Base-by-base conservation (phyloP, 2,888 invertebrate genomes). In the Caenorhabditis angaria region DNA sequence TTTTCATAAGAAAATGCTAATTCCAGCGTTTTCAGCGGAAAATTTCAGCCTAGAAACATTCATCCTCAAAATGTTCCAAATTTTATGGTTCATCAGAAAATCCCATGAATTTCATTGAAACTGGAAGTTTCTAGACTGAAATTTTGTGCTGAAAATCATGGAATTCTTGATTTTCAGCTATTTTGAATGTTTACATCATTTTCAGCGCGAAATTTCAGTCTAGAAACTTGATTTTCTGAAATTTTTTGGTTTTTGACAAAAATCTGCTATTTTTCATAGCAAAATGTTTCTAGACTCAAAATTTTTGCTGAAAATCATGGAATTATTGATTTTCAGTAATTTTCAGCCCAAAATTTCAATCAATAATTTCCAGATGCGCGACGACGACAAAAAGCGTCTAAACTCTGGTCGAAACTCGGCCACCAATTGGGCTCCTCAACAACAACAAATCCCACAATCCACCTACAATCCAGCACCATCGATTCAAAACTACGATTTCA, bases 321-420 rank as follows among this genome's bases (percentile, higher is more conserved):
- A n/a, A n/a, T n/a, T n/a, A n/a, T n/a, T n/a, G n/a, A n/a, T n/a
- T n/a, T n/a, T 22, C 20, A 51, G 18, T 10, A 24, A n/a, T 54
- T 5, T 10, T 3, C 56, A 25, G n/a, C 29, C 32, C 35, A 25
- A 63, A 20, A 12, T 14, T 22, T 32, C 29, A 20, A 24, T 22
- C 57, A 28, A 51, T 28, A 47, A 22, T 6, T 69, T 78, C 18
- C 72, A 80, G 80, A 80, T 80, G 80, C 48, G 80, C 41, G 66
- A 61, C 25, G 77, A 77, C 24, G 76, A 80, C 48, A 77, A 75
- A 61, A 73, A 77, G 22, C 50, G 73, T 55, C 50, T 69, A 2
- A 63, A 65, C 18, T 72, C 77, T 22, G 73, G 76, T 0, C 48
- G 79, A 47, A 77, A 77, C 29, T 77, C 79, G 29, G 67, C 68